phyloP scores from a whole-genome alignment of 1,140 invertebrate species.

The Drosophila pectinifera region DNA sequence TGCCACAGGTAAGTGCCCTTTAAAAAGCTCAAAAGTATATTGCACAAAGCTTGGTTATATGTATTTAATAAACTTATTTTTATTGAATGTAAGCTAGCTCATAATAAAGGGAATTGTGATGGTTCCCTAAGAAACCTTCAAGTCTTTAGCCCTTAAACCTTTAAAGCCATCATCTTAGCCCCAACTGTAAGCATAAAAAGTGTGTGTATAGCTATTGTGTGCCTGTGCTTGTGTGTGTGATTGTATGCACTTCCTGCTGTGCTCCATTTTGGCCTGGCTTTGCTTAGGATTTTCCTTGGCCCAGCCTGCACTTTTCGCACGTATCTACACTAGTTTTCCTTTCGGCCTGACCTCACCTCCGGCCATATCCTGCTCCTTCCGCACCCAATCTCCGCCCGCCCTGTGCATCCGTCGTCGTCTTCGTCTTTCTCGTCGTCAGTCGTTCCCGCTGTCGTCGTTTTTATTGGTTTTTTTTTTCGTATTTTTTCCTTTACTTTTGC shows the following conservation, averaged over 20 bases:
- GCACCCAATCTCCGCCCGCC: not conserved
- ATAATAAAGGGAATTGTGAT: too few relatives aligned
- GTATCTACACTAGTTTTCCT: slow-evolving; percentile 71
- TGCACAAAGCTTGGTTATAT: not conserved
- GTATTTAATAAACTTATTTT: too few relatives aligned
- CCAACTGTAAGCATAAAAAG: slow-evolving; percentile 16
- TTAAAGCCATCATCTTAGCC: slow-evolving; percentile 13
- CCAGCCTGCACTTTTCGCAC: slow-evolving; percentile 65
- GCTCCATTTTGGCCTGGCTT: slow-evolving; percentile 40
- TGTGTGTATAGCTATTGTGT: slow-evolving; percentile 7
- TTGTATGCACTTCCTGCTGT: slow-evolving; percentile 49
- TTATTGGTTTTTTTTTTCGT: slow-evolving; percentile 14
- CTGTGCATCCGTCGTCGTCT: slow-evolving; percentile 33
- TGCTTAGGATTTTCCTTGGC: slow-evolving; percentile 55
- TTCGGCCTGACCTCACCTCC: slow-evolving; percentile 31
- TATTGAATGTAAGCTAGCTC: too few relatives aligned
- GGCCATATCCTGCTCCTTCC: slow-evolving; percentile 1
- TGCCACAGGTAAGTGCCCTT: not conserved
- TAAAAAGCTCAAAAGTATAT: not conserved
- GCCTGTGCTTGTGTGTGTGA: slow-evolving; percentile 9
- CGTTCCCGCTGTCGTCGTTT: slow-evolving; percentile 23
- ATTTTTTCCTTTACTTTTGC: slow-evolving; percentile 37
- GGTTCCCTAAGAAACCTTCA: not conserved
- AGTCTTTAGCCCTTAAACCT: not conserved
- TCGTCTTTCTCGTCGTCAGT: slow-evolving; percentile 44